Base-by-base conservation (phyloP, 2,797 vertebrate genomes). In the Acrocephalus scirpaceus region DNA sequence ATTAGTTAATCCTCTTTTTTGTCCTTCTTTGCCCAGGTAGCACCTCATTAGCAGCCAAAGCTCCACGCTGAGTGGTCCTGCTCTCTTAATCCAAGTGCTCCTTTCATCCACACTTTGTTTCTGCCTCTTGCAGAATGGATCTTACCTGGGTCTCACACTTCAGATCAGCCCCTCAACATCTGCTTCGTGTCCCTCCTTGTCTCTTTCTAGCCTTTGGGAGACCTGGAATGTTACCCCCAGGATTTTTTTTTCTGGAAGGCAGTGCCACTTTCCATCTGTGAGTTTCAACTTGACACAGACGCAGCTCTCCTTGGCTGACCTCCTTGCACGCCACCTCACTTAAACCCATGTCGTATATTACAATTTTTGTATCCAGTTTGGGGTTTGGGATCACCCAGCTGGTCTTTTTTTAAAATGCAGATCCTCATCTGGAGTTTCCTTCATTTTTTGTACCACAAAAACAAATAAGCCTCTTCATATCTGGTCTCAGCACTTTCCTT, bases 1-100 rank as follows among this genome's bases (percentile, higher is more conserved):
- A 54, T 82, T 21, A 18, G 48, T 73, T 23, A 36, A 67, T 67
- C 16, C 29, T 61, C 4, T 3, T 80, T 36, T 75, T 3, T 0
- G 23, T 81, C 60, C 53, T 92, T 5, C 62, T 48, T 77, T 83
- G n/a, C 40, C 11, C 29, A 10, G 22, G n/a, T 48, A 61, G 48
- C 27, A 4, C 45, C 54, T 93, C 29, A 2, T 27, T 36, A 32
- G 30, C 34, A 53, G 54, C 13, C 3, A 22, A 50, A 34, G 29
- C 54, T 70, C 64, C 26, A 1, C 0, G 0, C 0, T 58, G 54
- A 65, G 44, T 12, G 51, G 7, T 32, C 40, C 34, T 32, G 23
- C 34, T 70, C 2, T 1, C 32, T 9, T 53, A 7, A 20, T 47
- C 44, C 3, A 0, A 32, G 47, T 10, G 21, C 66, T 69, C 47